Base-by-base conservation (phyloP, 1,140 invertebrate genomes). In the Pteromalus puparum region DNA sequence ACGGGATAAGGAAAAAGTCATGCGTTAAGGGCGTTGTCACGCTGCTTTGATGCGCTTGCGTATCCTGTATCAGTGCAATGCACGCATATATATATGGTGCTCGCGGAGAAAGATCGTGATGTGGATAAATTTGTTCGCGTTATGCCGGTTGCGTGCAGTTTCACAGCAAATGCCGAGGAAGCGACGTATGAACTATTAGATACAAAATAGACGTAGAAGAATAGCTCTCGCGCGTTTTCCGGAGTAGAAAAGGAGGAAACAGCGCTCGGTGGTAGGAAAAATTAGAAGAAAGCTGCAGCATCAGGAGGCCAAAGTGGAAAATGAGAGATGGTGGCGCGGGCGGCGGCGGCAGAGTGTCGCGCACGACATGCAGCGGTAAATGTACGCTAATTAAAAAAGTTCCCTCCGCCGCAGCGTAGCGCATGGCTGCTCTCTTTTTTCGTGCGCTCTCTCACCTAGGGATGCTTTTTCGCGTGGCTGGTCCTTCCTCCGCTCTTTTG, bases 371-470 rank as follows among this genome's bases (percentile, higher is more conserved):
- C 73, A 81, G 28, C 10, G 74, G 78, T 72, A 81, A 79, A 84
- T 83, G 86, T 81, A 65, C 70, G 84, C 86, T 85, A 87, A 87
- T 87, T 87, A 85, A 87, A 87, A 87, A 85, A 85, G 79, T 86
- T 80, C 34, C 73, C 68, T 75, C 42, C 28, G 6, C n/a, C 42
- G 26, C 46, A 42, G 26, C 74, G n/a, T 21, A n/a, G 53, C 21
- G 21, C 53, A 18, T 79, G 18, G 7, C 21, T 34, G 3, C 30
- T 34, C 30, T 2, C 18, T 38, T 75, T 75, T 82, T 42, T 38
- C 79, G 68, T n/a, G n/a, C 68, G 24, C 68, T 42, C 68, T 75
- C 34, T n/a, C 48, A 6, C 46, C 18, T 61, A 30, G 18, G 24
- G 73, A 77, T 46, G 82, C 65, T 76, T 83, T 61, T 75, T 70